Base-by-base conservation (phyloP, 1,140 invertebrate species). In the Scaptomyza graminum region DNA sequence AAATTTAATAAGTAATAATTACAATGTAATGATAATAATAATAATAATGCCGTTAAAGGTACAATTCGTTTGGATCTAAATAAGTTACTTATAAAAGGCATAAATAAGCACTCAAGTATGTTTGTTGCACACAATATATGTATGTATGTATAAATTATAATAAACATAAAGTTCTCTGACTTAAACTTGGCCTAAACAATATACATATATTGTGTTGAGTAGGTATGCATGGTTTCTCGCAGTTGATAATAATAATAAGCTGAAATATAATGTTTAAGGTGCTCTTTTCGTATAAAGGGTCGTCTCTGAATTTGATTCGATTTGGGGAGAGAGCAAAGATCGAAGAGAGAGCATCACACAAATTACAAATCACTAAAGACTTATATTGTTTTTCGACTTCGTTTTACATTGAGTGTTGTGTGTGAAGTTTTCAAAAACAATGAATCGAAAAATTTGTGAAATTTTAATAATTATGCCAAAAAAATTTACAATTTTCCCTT, bases 31-130 rank as follows among this genome's bases (percentile, higher is more conserved):
- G 46, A 61, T 68, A 52, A 54, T 63, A 2, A 22, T 22, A 64
- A 62, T 69, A 74, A 85, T 87, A 78, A 75, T 66, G 72, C 82
- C 82, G 34, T 78, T 85, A 69, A 87, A 87, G 83, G 82, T 79
- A 87, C 83, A 88, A 75, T 88, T 82, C 79, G 83, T 81, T 77
- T 66, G 69, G 37, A 18, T 61, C 57, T 75, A 76, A 79, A 73
- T 85, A 83, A 84, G n/a, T 60, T 64, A 37, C n/a, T n/a, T n/a
- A 43, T 47, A 70, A 62, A 65, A 62, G n/a, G 46, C 77, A 82
- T 70, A 82, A 74, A 77, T 82, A 82, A 82, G 79, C 79, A 83
- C 71, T 63, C 57, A 57, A 57, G 63, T 46, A 59, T 31, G 28
- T 22, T 31, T 63, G n/a, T 73, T 75, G 54, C 43, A 63, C 52